Evolutionary conservation across 1,140 invertebrate species (phyloP), one percentile per base, ranked within the genome.

Genomic region (Drosophila fuyamai): DNA sequence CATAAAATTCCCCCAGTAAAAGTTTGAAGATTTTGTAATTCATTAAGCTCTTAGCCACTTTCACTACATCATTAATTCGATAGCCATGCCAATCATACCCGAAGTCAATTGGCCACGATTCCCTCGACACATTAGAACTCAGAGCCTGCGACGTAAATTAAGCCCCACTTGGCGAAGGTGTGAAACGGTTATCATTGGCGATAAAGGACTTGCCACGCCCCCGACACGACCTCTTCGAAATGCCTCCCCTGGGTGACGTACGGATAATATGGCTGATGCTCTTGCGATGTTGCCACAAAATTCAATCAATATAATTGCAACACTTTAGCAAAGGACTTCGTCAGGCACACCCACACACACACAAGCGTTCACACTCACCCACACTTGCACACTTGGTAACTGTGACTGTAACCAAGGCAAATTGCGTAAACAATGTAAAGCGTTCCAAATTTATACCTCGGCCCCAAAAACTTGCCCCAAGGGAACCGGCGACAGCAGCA

Each of bases 291-390:
- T 74, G 48, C 68, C 68, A 60, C 83, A 86, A 81, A 86, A 86
- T 86, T 82, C 82, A 86, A 86, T 86, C 82, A 86, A 86, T 88
- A 86, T 88, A 82, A 88, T 88, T 88, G 83, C 83, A 76, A 88
- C 83, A 88, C 83, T 88, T 88, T 88, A 79, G 79, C 68, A 62
- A 65, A 76, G 75, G 73, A 88, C 76, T 73, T 79, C 48, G 46
- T 32, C 48, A 23, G 43, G 46, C 54, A 16, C 54, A 47, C 35
- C 46, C 47, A 47, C 23, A 59, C 57, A 65, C 48, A 48, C 40
- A 50, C 13, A 61, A 23, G 23, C 16, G 54, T 38, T 38, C 9
- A 12, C 10, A 6, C 6, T 16, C 0, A 10, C 48, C n/a, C 48
- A 35, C 48, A 35, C 29, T n/a, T 14, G 48, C 48, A 29, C 38